Evolutionary conservation across 1,140 invertebrate species (phyloP), one percentile per base, ranked within the genome.

Genomic region (Bombus polaris): DNA sequence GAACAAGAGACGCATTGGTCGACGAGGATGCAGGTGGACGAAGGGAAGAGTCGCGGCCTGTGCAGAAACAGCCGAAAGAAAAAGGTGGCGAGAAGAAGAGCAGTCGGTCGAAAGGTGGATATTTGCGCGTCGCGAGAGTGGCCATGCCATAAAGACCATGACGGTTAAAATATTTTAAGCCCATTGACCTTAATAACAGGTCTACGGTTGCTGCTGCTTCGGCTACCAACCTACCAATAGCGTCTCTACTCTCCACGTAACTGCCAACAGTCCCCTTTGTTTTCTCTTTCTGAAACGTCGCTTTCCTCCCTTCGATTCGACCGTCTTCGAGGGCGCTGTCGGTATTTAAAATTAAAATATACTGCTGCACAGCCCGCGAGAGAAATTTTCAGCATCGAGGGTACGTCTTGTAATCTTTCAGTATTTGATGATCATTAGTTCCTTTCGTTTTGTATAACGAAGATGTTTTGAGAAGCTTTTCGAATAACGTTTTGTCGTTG

Each of bases 181-280:
- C 75, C 88, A 87, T 92, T 85, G 91, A 92, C 87, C 90, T 87
- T 92, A 92, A 92, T 92, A 92, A 92, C 90, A 92, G 92, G 86
- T 88, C 90, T 87, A 72, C 73, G 47, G n/a, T 81, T 79, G 83
- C 88, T 79, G 89, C 88, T 80, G 75, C 35, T 70, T 76, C 89
- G 84, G 79, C 83, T 90, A 73, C 89, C 62, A 79, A 87, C 85
- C 62, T 75, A 84, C 77, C 83, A 75, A 83, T 83, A n/a, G 28
- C 71, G 35, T 65, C 66, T 74, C 66, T 83, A 5, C 15, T 42
- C 53, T 53, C 6, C 15, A 53, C 25, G 47, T 66, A 74, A 25
- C 39, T 81, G 57, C 70, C 62, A 66, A 53, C 47, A 53, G 47
- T 53, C 57, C 79, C 35, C 62, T 85, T 89, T 83, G 53, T 78